phyloP scores from a whole-genome alignment of 2,888 invertebrate genomes.

The Trissoscelio sp. region DNA sequence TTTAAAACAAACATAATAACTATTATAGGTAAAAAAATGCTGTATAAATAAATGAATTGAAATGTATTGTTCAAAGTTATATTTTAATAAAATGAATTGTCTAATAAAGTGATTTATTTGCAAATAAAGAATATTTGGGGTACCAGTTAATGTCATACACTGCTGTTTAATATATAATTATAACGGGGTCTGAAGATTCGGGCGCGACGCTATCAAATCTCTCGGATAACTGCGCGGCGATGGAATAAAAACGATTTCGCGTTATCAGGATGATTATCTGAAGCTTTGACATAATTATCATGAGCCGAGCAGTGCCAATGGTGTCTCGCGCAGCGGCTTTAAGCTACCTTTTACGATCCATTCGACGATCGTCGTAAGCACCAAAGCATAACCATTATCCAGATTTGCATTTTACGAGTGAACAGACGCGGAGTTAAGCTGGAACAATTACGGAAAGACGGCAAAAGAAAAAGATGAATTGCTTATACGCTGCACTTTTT shows the following conservation, averaged over 20 bases:
- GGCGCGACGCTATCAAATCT: slow-evolving; percentile 25
- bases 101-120: background rate
- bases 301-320: slow-evolving; percentile 56
- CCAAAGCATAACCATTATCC: slow-evolving; percentile 75
- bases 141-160: slow-evolving; percentile 1
- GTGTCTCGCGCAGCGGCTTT: slow-evolving; percentile 62
- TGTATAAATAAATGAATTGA: too few relatives aligned
- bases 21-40: too few relatives aligned
- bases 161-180: slow-evolving; percentile 36
- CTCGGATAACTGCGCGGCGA: slow-evolving; percentile 21
- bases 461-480: slow-evolving; percentile 5
- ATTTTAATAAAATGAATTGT: too few relatives aligned
- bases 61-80: too few relatives aligned
- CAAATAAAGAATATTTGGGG: too few relatives aligned
- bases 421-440: slow-evolving; percentile 64
- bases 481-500: slow-evolving; percentile 7
- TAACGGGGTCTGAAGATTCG: slow-evolving; percentile 18
- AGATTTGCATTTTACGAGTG: slow-evolving; percentile 79
- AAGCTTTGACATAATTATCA: slow-evolving; percentile 75
- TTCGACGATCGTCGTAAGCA: slow-evolving; percentile 74
- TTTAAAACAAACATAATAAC: too few relatives aligned
- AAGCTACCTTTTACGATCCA: slow-evolving; percentile 76
- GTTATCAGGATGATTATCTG: slow-evolving; percentile 65
- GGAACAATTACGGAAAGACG: slow-evolving; percentile 29
- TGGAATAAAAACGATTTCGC: slow-evolving; percentile 61